Conservation (phyloP, 2,797 vertebrate species). For the Podargus strigoides region DNA sequence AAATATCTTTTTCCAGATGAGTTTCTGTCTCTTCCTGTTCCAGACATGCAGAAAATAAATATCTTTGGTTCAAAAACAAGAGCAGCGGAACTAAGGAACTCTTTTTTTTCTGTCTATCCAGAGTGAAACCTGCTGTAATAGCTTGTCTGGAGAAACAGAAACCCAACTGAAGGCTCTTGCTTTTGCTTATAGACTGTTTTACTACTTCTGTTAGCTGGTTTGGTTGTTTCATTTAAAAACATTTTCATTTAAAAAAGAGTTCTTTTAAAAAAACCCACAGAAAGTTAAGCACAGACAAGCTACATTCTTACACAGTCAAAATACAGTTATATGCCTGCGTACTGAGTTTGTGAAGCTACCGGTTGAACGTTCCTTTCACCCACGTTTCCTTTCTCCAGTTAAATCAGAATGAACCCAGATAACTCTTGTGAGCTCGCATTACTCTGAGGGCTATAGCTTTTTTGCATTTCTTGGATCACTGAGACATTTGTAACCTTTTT, state of each 20-base stretch:
- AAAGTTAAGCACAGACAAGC: neutral
- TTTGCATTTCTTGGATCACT: constrained; percentile 7
- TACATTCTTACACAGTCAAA: neutral
- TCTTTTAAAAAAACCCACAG: neutral
- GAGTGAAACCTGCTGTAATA: neutral
- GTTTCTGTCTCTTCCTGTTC: neutral
- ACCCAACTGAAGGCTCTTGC: neutral
- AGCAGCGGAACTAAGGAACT: neutral
- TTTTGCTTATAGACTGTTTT: neutral
- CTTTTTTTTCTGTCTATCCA: neutral
- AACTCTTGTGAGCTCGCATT: neutral
- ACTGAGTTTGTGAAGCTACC: neutral
- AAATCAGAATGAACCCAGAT: neutral
- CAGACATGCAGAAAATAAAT: neutral
- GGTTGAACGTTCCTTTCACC: neutral
- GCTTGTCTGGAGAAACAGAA: neutral
- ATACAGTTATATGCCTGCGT: neutral
- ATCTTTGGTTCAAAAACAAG: neutral
- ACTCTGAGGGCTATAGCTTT: neutral
- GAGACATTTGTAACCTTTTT: neutral
- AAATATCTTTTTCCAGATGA: neutral
- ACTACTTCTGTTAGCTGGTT: neutral
- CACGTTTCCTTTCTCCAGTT: neutral
- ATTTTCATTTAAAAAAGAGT: no score
- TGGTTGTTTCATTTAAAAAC: no score